Conservation (phyloP, 2,888 invertebrate genomes). For the Drosophila phalerata region DNA sequence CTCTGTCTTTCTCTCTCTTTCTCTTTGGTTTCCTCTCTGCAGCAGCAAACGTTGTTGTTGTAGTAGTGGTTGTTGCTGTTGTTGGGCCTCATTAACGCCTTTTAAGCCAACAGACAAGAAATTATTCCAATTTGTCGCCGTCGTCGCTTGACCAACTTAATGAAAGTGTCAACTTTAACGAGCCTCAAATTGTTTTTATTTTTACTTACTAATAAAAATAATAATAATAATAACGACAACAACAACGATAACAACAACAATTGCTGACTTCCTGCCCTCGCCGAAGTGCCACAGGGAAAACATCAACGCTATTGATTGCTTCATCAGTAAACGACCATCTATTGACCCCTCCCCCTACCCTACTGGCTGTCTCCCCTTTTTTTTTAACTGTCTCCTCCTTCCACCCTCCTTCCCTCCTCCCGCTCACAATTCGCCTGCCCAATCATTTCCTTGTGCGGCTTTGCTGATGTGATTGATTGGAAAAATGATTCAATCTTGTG, state of each 20-base stretch:
- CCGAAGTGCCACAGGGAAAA: slow-evolving; percentile 24
- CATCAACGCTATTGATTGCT: slow-evolving; percentile 78
- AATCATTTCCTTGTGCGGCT: slow-evolving; percentile 44
- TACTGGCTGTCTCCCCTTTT: neutral
- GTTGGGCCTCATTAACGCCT: slow-evolving; percentile 76
- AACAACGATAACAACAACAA: slow-evolving; percentile 20
- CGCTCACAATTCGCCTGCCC: neutral
- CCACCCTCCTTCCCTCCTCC: neutral
- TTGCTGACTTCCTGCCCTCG: slow-evolving; percentile 54
- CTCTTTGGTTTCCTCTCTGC: neutral
- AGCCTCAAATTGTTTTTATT: slow-evolving; percentile 81
- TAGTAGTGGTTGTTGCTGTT: slow-evolving; percentile 23
- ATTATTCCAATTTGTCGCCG: slow-evolving; percentile 63
- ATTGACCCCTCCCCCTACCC: neutral
- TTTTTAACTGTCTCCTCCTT: neutral
- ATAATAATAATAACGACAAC: slow-evolving; percentile 24
- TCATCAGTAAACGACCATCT: slow-evolving; percentile 43
- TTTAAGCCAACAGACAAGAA: slow-evolving; percentile 55
- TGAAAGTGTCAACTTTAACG: slow-evolving; percentile 82
- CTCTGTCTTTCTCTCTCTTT: neutral
- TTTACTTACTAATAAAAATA: slow-evolving; percentile 67
- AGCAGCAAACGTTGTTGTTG: neutral
- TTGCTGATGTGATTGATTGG: slow-evolving; percentile 81
- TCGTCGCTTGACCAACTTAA: slow-evolving; percentile 76
- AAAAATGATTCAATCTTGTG: slow-evolving; percentile 80